Evolutionary conservation across 2,888 invertebrate species (phyloP).

Genomic region (Bembecia ichneumoniformis): DNA sequence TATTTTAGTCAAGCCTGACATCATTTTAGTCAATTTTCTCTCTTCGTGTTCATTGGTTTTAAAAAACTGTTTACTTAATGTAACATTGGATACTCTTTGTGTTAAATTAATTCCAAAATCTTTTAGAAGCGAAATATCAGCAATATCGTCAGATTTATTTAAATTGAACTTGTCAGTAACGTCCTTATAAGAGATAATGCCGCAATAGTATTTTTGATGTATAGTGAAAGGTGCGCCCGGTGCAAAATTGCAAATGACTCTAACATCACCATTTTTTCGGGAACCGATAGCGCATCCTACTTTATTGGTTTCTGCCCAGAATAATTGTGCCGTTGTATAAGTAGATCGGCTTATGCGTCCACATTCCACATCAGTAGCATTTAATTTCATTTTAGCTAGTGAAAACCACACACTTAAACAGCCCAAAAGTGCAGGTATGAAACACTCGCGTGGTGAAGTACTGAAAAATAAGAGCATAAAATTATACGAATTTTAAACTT

Average conservation of each 20-base stretch:
- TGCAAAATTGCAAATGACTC: constrained; percentile 54
- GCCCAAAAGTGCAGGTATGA: constrained; percentile 42
- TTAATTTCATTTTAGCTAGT: constrained; percentile 34
- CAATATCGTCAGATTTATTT: constrained; percentile 15
- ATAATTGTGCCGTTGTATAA: constrained; percentile 42
- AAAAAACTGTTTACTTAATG: neutral
- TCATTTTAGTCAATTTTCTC: constrained; percentile 20
- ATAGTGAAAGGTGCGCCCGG: constrained; percentile 52
- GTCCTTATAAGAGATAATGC: constrained; percentile 33
- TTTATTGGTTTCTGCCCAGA: constrained; percentile 55
- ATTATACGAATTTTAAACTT: neutral
- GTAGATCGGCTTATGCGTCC: constrained; percentile 39
- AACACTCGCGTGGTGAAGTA: constrained; percentile 47
- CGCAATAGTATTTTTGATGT: constrained; percentile 41
- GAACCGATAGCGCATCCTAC: constrained; percentile 53
- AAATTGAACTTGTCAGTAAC: constrained; percentile 11
- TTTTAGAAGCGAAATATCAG: constrained; percentile 19
- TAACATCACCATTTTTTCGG: constrained; percentile 32
- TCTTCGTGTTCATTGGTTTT: neutral
- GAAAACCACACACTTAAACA: constrained; percentile 55
- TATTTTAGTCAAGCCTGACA: constrained; percentile 30
- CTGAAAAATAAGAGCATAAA: constrained; percentile 24
- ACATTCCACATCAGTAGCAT: constrained; percentile 39
- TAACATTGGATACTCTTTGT: neutral
- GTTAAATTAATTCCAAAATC: constrained; percentile 24